These are phyloP conservation scores for Heliothis subflexa DNA, from an alignment of 1,140 invertebrate genomes.

Conservation along the genomic window DNA sequence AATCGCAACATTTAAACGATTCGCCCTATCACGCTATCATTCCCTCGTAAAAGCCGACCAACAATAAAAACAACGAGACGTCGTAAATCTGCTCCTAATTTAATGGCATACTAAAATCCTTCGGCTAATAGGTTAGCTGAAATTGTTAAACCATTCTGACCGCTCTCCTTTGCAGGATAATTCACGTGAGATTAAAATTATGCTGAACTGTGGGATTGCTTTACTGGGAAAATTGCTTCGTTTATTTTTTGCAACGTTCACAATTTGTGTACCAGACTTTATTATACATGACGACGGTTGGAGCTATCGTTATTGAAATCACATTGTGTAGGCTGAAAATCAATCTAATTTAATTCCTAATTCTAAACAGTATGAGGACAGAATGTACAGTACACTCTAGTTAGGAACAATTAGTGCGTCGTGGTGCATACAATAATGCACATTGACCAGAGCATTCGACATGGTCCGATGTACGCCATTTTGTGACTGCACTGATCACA, in stretches of 20 bases:
- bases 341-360: too few species aligned
- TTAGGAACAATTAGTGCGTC: too few species aligned
- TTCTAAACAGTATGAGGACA: too few species aligned
- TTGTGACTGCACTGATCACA: neutral
- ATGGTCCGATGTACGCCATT: neutral
- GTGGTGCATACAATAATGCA: neutral
- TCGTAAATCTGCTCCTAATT: constrained; percentile 48
- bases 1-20: constrained; percentile 32
- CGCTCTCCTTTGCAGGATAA: neutral
- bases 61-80: constrained; percentile 45
- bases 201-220: neutral
- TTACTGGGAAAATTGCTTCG: too few species aligned
- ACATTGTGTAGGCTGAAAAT: too few species aligned
- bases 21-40: constrained; percentile 29
- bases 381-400: too few species aligned
- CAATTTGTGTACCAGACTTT: too few species aligned
- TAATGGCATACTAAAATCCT: constrained; percentile 36
- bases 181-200: neutral
- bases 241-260: neutral
- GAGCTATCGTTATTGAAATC: too few species aligned
- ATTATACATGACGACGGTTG: too few species aligned
- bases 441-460: neutral
- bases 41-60: constrained; percentile 40
- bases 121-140: constrained; percentile 21
- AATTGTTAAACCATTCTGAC: neutral